These are phyloP conservation scores for Asteroscopus sphinx DNA, from an alignment of 2,888 invertebrate genomes.

Conservation along the genomic window DNA sequence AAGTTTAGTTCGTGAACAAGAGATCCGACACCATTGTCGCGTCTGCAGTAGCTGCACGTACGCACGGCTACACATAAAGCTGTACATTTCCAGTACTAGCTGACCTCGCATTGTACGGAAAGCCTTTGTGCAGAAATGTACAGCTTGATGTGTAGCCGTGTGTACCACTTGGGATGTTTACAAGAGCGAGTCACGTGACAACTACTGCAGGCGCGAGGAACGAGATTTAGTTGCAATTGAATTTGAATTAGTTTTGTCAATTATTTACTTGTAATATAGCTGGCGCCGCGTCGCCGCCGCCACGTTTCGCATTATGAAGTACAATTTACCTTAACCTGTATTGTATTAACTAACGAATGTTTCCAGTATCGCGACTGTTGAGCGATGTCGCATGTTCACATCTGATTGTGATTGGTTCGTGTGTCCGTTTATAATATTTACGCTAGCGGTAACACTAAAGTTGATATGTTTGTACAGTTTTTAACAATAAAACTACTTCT, in stretches of 20 bases:
- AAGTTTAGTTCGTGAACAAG: too few relatives aligned
- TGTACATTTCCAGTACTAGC: too few relatives aligned
- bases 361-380: slow-evolving; percentile 70
- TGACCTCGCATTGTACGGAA: too few relatives aligned
- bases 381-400: slow-evolving; percentile 71
- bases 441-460: slow-evolving; percentile 79
- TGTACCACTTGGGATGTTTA: not conserved
- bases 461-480: slow-evolving; percentile 88
- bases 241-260: slow-evolving; percentile 40
- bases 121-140: too few relatives aligned
- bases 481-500: slow-evolving; percentile 85
- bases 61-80: too few relatives aligned
- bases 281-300: slow-evolving; percentile 56
- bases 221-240: slow-evolving; percentile 12
- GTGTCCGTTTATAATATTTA: slow-evolving; percentile 71
- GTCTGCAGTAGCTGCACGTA: too few relatives aligned
- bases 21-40: too few relatives aligned
- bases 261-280: slow-evolving; percentile 3
- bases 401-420: slow-evolving; percentile 64
- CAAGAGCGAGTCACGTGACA: not conserved
- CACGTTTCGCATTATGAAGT: slow-evolving; percentile 72
- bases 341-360: slow-evolving; percentile 65
- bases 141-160: too few relatives aligned
- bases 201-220: not conserved
- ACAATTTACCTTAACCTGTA: slow-evolving; percentile 79